These are phyloP conservation scores for Scatophagus argus DNA, from an alignment of 2,113 vertebrate genomes.

Conservation along the genomic window DNA sequence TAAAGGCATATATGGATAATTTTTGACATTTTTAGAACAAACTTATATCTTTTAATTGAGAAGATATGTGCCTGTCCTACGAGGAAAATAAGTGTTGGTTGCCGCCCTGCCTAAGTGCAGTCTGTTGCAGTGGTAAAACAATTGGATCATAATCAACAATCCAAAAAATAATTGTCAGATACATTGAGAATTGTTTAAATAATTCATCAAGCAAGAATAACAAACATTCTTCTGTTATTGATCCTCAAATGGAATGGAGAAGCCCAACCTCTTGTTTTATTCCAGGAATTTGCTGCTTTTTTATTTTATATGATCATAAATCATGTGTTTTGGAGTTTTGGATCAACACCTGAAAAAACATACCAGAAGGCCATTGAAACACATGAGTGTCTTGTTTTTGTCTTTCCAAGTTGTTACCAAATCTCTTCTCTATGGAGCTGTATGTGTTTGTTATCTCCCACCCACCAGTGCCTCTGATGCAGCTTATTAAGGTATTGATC, in stretches of 20 bases:
- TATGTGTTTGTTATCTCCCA: conserved; percentile 3
- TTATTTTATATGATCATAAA: background rate
- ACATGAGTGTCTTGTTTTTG: background rate
- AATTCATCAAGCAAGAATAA: background rate
- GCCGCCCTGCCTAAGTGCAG: no score
- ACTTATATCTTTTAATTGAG: no score
- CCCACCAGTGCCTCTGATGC: conserved; percentile 15
- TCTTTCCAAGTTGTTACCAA: background rate
- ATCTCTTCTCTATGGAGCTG: background rate
- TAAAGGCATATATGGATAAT: no score
- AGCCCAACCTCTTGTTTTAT: no score
- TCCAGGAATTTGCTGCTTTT: background rate
- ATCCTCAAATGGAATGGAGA: no score
- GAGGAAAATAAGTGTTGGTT: no score
- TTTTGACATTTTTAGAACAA: no score
- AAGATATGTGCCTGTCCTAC: no score
- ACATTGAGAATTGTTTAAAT: background rate
- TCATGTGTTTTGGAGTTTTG: background rate
- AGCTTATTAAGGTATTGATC: conserved; percentile 57
- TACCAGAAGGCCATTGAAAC: background rate
- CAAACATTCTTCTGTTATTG: no score
- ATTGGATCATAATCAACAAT: background rate
- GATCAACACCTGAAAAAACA: background rate
- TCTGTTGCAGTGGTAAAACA: background rate
- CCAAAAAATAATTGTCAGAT: background rate